These are phyloP conservation scores for Nesoenas mayeri DNA, from an alignment of 2,113 vertebrate species.

Conservation along the genomic window DNA sequence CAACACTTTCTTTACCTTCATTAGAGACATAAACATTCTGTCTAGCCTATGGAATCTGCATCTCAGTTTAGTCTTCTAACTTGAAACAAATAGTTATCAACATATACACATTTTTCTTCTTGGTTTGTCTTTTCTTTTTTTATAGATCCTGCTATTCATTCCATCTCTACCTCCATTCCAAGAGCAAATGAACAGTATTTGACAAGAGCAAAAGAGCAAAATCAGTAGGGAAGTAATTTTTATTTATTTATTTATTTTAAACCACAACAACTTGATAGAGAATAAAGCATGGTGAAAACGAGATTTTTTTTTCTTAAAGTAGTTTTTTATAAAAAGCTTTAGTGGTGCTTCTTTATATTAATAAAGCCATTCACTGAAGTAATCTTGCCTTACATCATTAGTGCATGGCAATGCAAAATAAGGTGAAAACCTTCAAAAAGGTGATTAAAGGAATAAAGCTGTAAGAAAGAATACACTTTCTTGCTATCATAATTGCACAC, in stretches of 20 bases:
- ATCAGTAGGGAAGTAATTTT: neutral
- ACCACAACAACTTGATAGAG: neutral
- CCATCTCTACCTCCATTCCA: neutral
- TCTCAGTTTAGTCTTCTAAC: neutral
- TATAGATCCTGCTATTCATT: neutral
- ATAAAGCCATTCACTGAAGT: neutral
- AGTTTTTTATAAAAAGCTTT: neutral
- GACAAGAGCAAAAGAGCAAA: neutral
- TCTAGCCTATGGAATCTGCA: neutral
- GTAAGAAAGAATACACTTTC: neutral
- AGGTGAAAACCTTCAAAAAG: neutral
- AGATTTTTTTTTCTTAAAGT: neutral
- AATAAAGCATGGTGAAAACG: neutral
- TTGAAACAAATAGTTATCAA: neutral
- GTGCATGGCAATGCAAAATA: neutral
- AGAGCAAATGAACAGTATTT: neutral
- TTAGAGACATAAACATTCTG: neutral
- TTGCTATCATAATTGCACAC: neutral
- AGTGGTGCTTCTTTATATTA: neutral
- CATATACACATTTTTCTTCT: neutral
- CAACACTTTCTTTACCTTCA: neutral
- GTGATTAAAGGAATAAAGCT: neutral
- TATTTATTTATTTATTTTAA: neutral
- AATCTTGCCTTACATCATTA: neutral
- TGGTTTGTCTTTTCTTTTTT: neutral